phyloP scores from a whole-genome alignment of 2,888 invertebrate genomes.

The Metellina segmentata region DNA sequence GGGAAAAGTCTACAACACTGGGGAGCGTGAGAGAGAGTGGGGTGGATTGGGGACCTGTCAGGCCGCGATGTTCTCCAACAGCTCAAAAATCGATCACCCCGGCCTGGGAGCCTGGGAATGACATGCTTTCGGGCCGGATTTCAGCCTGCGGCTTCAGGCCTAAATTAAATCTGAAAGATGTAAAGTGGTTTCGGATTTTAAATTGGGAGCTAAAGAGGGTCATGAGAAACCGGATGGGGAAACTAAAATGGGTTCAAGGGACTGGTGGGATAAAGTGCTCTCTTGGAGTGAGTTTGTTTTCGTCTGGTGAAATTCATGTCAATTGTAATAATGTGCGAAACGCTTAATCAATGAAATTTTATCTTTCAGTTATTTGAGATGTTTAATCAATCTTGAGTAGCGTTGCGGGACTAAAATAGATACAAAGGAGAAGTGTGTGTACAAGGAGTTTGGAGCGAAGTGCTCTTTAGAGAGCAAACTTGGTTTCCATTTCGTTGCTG shows the following conservation, averaged over 20 bases:
- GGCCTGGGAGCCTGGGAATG: slow-evolving; percentile 17
- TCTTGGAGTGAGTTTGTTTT: neutral
- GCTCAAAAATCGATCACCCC: slow-evolving; percentile 8
- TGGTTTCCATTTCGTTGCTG: too few relatives aligned
- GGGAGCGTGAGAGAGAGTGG: neutral
- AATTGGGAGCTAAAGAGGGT: neutral
- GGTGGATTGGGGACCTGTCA: slow-evolving; percentile 16
- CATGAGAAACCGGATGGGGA: neutral
- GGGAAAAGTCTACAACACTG: slow-evolving; percentile 19
- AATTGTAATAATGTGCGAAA: neutral
- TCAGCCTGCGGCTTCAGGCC: slow-evolving; percentile 16
- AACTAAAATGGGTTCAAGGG: neutral
- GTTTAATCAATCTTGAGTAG: too few relatives aligned
- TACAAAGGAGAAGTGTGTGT: too few relatives aligned
- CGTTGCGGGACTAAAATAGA: too few relatives aligned
- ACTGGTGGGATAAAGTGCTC: neutral
- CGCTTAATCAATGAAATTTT: neutral
- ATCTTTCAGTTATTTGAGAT: too few relatives aligned
- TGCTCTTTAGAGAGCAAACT: too few relatives aligned
- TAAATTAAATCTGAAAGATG: slow-evolving; percentile 57
- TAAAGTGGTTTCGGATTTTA: slow-evolving; percentile 22
- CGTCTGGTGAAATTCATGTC: neutral
- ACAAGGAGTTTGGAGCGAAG: too few relatives aligned
- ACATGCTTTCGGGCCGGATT: neutral
- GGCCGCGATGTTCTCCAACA: slow-evolving; percentile 2